phyloP scores from a whole-genome alignment of 2,888 invertebrate genomes.

The Philereme transversata region DNA sequence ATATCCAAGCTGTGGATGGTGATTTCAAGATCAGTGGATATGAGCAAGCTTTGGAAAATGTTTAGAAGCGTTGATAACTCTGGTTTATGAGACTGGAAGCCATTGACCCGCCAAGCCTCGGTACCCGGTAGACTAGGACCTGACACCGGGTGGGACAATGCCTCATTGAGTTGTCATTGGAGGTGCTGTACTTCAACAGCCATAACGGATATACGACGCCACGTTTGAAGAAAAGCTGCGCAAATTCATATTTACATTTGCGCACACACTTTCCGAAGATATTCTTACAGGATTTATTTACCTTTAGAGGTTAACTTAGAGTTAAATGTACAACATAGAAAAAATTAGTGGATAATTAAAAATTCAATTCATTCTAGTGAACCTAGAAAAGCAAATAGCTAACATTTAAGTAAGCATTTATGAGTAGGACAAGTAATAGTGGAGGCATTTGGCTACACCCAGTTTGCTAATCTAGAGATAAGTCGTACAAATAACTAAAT shows the following conservation, averaged over 20 bases:
- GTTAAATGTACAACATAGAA: too few species aligned
- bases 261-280: slow-evolving; percentile 16
- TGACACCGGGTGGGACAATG: slow-evolving; percentile 51
- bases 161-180: slow-evolving; percentile 50
- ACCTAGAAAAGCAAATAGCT: too few species aligned
- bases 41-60: too few species aligned
- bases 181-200: slow-evolving; percentile 34
- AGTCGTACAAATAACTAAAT: slow-evolving; percentile 23
- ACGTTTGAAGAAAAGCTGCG: slow-evolving; percentile 37
- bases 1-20: too few species aligned
- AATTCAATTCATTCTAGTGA: too few species aligned
- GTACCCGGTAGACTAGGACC: slow-evolving; percentile 45
- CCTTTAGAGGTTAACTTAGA: too few species aligned
- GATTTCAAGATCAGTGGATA: too few species aligned
- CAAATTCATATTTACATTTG: slow-evolving; percentile 36
- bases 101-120: slow-evolving; percentile 16
- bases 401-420: too few species aligned
- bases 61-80: not conserved
- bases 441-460: slow-evolving; percentile 24
- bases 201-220: slow-evolving; percentile 38
- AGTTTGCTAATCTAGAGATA: slow-evolving; percentile 23
- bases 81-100: slow-evolving; percentile 7
- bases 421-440: too few species aligned
- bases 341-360: too few species aligned
- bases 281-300: not conserved